Conservation (phyloP, 2,113 vertebrate species). For the Dromaius novaehollandiae region DNA sequence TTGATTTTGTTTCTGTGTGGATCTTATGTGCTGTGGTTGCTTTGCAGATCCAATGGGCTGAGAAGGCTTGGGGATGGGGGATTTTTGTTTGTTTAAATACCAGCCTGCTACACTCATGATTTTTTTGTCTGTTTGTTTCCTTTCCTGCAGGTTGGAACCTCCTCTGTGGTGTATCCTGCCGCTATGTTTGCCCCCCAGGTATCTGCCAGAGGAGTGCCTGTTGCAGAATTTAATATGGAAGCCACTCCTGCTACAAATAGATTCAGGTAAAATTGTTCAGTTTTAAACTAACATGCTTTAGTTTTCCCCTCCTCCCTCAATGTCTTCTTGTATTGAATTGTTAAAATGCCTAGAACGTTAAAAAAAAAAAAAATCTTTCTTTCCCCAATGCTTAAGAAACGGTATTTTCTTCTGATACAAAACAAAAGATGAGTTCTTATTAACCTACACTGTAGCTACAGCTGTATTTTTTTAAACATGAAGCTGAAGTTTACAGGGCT, state of each 20-base stretch:
- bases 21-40: neutral
- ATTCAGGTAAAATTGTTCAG: slow-evolving; percentile 81
- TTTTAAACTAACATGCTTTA: neutral
- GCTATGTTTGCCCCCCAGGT: slow-evolving; percentile 96
- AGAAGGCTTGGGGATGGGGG: neutral
- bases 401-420: fast-evolving
- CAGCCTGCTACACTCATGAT: fast-evolving
- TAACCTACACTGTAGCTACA: neutral
- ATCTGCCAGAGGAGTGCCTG: slow-evolving; percentile 88
- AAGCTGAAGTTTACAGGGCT: neutral
- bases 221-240: slow-evolving; percentile 91
- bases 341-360: fast-evolving
- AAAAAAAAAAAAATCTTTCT: neutral
- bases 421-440: neutral
- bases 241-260: slow-evolving; percentile 83
- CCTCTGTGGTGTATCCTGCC: slow-evolving; percentile 93
- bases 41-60: neutral
- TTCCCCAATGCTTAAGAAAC: fast-evolving
- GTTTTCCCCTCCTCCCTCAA: neutral
- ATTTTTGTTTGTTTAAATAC: neutral
- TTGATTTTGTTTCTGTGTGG: neutral
- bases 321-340: fast-evolving
- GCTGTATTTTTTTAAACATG: fast-evolving
- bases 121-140: neutral
- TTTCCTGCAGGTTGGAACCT: slow-evolving; percentile 88